A percentile compares a stretch with the other conserved stretches of the same genome.
Conservation (phyloP, 2,797 vertebrate species). For the Otolemur crassicaudatus region DNA sequence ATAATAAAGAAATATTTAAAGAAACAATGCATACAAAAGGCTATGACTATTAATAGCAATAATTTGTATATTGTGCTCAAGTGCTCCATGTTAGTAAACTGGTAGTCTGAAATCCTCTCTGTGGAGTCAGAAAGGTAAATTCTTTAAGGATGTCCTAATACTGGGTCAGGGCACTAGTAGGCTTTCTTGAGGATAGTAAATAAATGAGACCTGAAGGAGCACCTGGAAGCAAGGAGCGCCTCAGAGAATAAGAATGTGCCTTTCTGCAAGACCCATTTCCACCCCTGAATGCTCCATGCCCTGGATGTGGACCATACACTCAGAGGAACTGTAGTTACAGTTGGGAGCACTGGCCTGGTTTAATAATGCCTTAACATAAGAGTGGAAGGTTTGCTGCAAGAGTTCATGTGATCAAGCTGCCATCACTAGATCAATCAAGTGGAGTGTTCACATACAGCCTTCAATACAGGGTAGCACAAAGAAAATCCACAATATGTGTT, state of each 20-base stretch:
- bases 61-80: background rate
- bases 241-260: conserved; percentile 47
- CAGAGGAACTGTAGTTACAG: conserved; percentile 52
- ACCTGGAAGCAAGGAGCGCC: conserved; percentile 54
- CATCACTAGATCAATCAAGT: conserved; percentile 7
- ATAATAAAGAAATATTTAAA: background rate
- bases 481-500: background rate
- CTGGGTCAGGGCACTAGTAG: background rate
- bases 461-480: background rate
- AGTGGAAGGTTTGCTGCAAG: background rate
- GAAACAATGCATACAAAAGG: background rate
- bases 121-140: background rate
- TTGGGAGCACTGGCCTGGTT: conserved; percentile 68
- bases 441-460: background rate
- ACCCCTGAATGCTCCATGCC: conserved; percentile 72
- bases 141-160: conserved; percentile 25
- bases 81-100: background rate
- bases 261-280: conserved; percentile 83
- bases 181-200: conserved; percentile 6
- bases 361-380: conserved; percentile 10
- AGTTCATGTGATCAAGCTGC: background rate
- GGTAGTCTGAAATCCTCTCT: background rate
- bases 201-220: conserved; percentile 43
- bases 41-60: background rate
- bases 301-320: conserved; percentile 59